A percentile compares a stretch with the other conserved stretches of the same genome.
These are phyloP conservation scores for Eospalax fontanierii DNA, from an alignment of 2,797 vertebrate species.

Conservation along the genomic window DNA sequence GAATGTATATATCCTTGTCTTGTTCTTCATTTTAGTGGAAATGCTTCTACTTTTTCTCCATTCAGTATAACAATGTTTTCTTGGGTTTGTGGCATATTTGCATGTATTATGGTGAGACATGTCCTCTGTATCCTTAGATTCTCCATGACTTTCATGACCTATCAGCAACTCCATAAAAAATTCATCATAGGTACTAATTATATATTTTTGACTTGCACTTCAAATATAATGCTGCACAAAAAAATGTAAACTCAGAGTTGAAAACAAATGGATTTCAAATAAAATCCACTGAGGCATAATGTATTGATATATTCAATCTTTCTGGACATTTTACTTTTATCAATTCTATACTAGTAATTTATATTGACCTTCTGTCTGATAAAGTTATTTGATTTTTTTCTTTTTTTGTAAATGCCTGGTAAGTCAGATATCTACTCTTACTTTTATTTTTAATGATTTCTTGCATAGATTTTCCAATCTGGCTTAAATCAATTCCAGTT, in stretches of 20 bases:
- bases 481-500: slow-evolving; percentile 66
- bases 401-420: slow-evolving; percentile 35
- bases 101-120: too few relatives aligned
- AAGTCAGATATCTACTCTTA: slow-evolving; percentile 19
- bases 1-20: too few relatives aligned
- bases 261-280: slow-evolving; percentile 47
- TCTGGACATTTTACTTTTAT: background rate
- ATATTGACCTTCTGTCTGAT: slow-evolving; percentile 42
- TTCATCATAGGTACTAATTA: background rate
- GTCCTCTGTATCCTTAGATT: too few relatives aligned
- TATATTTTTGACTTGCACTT: background rate
- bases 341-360: background rate
- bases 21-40: too few relatives aligned
- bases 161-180: too few relatives aligned
- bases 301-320: background rate
- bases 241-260: background rate
- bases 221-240: background rate
- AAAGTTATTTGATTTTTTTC: slow-evolving; percentile 39
- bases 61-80: too few relatives aligned
- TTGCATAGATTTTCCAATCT: slow-evolving; percentile 52
- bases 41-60: too few relatives aligned
- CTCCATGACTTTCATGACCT: too few relatives aligned
- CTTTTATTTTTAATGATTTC: slow-evolving; percentile 36
- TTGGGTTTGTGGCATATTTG: too few relatives aligned
- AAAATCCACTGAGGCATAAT: background rate